Evolutionary conservation across 1,140 invertebrate genomes (phyloP).

Genomic region (Drosophila arawakana): DNA sequence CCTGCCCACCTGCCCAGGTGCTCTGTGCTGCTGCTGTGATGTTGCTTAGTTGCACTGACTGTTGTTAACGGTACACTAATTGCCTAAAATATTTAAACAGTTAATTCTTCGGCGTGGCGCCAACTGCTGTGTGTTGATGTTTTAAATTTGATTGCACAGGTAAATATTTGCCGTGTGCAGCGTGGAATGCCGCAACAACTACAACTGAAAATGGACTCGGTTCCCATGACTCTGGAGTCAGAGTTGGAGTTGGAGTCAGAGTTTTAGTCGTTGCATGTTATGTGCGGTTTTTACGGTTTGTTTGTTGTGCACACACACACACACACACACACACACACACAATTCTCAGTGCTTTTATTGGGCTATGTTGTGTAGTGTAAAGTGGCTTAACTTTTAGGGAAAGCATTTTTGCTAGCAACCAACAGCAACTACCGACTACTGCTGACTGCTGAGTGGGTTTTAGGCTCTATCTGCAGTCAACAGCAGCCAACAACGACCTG

Average conservation of each 20-base stretch:
- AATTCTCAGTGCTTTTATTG: slow-evolving; percentile 64
- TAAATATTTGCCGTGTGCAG: slow-evolving; percentile 66
- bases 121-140: slow-evolving; percentile 45
- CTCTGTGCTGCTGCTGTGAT: neutral
- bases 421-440: neutral
- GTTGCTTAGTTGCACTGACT: neutral
- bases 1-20: neutral
- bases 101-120: slow-evolving; percentile 58
- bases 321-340: slow-evolving; percentile 42
- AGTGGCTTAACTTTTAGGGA: slow-evolving; percentile 72
- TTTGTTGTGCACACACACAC: slow-evolving; percentile 57
- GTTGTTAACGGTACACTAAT: slow-evolving; percentile 59
- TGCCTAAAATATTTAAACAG: slow-evolving; percentile 80
- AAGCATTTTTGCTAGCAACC: slow-evolving; percentile 42
- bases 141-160: slow-evolving; percentile 79
- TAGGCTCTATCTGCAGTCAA: slow-evolving; percentile 61
- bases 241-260: neutral
- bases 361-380: slow-evolving; percentile 39
- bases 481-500: slow-evolving; percentile 13
- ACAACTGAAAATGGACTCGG: neutral
- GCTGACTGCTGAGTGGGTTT: slow-evolving; percentile 57
- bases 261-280: slow-evolving; percentile 42
- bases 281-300: slow-evolving; percentile 76
- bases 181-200: neutral
- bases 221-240: neutral